Base-by-base conservation (phyloP, 2,797 vertebrate species). In the Setipinna tenuifilis region DNA sequence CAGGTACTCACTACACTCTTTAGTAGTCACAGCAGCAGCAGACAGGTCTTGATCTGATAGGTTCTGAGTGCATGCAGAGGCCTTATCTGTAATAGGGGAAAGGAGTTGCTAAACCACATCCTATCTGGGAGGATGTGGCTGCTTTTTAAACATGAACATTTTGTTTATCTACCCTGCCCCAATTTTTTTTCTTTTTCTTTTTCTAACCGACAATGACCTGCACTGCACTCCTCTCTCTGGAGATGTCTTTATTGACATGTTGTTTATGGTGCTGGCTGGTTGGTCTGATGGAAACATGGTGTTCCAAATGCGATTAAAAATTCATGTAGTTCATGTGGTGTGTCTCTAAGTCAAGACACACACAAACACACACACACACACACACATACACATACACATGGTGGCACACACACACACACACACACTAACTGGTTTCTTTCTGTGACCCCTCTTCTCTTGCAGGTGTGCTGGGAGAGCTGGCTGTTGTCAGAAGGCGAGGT, bases 401-500 rank as follows among this genome's bases (percentile, higher is more conserved):
- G 5, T 23, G 6, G 11, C 61, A 62, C n/a, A 25, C 61, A 62
- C 61, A 25, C 61, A 62, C 61, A 25, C 61, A 12, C 61, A 65
- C 28, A 17, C 68, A 35, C 28, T 71, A 35, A 71, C 68, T 31
- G 48, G 28, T 85, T 35, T 85, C 44, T 50, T 35, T 85, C 54
- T 88, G 81, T 84, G 71, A 75, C 28, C 28, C 68, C 19, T 19
- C 6, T 83, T 41, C 80, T 83, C 90, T 87, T 90, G 61, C 91
- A 96, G 95, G 92, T 91, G 90, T 91, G 83, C 71, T 81, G 85
- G 89, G 86, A 88, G 92, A 89, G 90, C 90, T 75, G 90, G 87
- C 88, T 28, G 87, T 81, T 83, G 83, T 85, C 48, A 83, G 83
- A 89, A 90, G 85, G 82, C 78, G 81, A 28, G 85, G 82, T 68